phyloP scores from a whole-genome alignment of 2,113 vertebrate species.

The Progne subis region DNA sequence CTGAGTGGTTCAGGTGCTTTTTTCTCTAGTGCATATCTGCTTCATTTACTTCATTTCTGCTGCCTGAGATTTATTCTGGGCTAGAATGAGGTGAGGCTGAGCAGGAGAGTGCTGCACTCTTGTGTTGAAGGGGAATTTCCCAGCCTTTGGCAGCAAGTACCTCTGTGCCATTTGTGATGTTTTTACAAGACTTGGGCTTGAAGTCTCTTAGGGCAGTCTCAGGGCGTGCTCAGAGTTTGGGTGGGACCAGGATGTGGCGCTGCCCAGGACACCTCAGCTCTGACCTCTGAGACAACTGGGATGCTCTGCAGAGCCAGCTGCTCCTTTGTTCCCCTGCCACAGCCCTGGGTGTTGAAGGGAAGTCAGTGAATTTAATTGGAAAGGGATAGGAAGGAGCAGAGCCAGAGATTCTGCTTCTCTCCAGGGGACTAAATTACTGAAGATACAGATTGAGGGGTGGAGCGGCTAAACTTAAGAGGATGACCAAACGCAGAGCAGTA shows the following conservation, averaged over 20 bases:
- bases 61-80: not conserved
- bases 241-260: conserved; percentile 29
- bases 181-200: not conserved
- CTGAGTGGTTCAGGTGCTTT: not conserved
- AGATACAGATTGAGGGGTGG: not conserved
- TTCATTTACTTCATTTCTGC: not conserved
- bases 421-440: not conserved
- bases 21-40: not conserved
- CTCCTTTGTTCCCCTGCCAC: not conserved
- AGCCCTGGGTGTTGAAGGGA: not conserved
- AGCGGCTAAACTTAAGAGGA: not conserved
- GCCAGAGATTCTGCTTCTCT: not conserved
- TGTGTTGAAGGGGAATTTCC: not conserved
- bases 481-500: not conserved
- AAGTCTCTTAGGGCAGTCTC: not conserved
- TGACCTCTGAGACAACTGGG: not conserved
- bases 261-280: not conserved
- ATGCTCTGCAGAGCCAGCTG: not conserved
- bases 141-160: not conserved
- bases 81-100: not conserved
- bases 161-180: not conserved
- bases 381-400: not conserved
- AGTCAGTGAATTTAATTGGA: not conserved
- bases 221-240: not conserved
- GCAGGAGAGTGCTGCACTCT: not conserved